Evolutionary conservation across 2,888 invertebrate species (phyloP).

Genomic region (Athalia cordata): DNA sequence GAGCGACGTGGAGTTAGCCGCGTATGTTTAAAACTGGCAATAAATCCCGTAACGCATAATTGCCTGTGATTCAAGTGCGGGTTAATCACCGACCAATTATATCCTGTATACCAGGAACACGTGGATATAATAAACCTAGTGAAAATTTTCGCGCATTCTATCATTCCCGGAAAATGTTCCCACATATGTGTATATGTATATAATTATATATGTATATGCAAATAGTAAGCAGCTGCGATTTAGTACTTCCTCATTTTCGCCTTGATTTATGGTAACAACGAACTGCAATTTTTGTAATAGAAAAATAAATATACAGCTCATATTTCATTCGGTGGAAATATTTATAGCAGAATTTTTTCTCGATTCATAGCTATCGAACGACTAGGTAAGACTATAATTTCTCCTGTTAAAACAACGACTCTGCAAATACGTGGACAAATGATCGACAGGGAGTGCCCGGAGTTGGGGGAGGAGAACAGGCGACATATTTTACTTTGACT

Average conservation of each 20-base stretch:
- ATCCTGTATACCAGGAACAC: no score
- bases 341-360: background rate
- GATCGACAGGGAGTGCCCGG: conserved; percentile 37
- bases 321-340: background rate
- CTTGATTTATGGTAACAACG: no score
- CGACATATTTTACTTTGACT: conserved; percentile 32
- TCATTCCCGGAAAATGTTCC: background rate
- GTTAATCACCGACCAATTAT: conserved; percentile 30
- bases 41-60: conserved; percentile 21
- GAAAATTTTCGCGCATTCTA: background rate
- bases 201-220: no score
- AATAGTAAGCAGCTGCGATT: no score
- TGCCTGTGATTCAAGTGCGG: conserved; percentile 19
- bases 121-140: no score
- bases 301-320: no score
- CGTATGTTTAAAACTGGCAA: conserved; percentile 1
- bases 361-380: background rate
- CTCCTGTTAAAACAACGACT: conserved; percentile 25
- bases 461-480: conserved; percentile 13
- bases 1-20: background rate
- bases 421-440: conserved; percentile 26
- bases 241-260: no score
- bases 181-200: no score
- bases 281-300: no score
- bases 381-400: conserved; percentile 1